These are phyloP conservation scores for Littorina saxatilis DNA, from an alignment of 1,140 invertebrate genomes.

Conservation along the genomic window DNA sequence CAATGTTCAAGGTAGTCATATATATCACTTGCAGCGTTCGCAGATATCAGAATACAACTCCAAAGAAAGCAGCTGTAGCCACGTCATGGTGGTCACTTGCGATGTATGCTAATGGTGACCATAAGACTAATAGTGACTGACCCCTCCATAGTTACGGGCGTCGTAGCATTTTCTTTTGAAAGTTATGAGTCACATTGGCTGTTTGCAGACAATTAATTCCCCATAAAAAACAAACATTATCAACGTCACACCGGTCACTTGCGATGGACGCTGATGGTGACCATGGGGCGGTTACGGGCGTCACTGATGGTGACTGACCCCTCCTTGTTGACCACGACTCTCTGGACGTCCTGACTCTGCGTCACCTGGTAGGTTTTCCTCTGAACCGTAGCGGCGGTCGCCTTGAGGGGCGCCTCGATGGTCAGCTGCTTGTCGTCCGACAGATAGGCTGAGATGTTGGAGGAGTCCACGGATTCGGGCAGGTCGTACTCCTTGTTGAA, in stretches of 20 bases:
- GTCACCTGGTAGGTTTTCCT: slow-evolving; percentile 67
- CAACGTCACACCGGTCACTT: slow-evolving; percentile 38
- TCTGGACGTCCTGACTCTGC: slow-evolving; percentile 67
- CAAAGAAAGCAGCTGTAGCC: too few relatives aligned
- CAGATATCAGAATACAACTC: too few relatives aligned
- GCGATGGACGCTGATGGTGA: slow-evolving; percentile 69
- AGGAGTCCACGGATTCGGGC: slow-evolving; percentile 73
- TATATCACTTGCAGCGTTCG: too few relatives aligned
- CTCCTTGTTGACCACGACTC: slow-evolving; percentile 69
- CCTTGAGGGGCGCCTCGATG: slow-evolving; percentile 73
- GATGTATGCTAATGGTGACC: too few relatives aligned
- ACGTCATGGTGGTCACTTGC: neutral
- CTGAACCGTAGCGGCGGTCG: slow-evolving; percentile 42
- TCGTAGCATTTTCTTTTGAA: too few relatives aligned
- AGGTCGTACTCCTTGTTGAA: slow-evolving; percentile 75
- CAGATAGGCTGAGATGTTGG: slow-evolving; percentile 72
- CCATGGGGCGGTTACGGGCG: slow-evolving; percentile 63
- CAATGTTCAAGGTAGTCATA: too few relatives aligned
- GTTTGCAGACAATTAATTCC: neutral
- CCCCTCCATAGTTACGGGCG: too few relatives aligned
- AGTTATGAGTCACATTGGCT: neutral
- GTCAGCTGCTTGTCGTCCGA: slow-evolving; percentile 71
- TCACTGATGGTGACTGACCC: slow-evolving; percentile 70
- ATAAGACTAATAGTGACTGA: too few relatives aligned
- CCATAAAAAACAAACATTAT: neutral